phyloP scores from a whole-genome alignment of 64 coral and sea anemone genomes.

The Montipora sp. region DNA sequence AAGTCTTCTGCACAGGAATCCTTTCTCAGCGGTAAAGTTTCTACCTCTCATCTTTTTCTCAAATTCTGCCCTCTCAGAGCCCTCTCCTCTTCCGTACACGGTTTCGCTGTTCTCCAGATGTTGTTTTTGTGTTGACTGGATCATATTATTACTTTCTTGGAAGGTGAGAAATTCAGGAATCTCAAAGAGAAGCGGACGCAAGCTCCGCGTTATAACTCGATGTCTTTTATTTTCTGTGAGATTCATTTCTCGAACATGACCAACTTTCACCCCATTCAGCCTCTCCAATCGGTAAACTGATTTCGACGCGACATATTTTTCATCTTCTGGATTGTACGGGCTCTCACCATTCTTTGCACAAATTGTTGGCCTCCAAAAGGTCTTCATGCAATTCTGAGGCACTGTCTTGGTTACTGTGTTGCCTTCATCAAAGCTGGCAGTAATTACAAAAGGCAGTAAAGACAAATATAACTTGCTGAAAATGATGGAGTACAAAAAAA shows the following conservation, averaged over 20 bases:
- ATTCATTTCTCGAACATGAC: constrained; percentile 34
- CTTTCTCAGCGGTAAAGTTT: not conserved
- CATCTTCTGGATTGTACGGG: not conserved
- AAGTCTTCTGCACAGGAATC: not conserved
- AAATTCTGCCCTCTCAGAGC: not conserved
- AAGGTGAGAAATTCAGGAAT: constrained; percentile 27
- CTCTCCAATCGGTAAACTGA: not conserved
- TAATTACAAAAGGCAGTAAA: not conserved
- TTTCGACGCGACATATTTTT: not conserved
- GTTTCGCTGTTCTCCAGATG: constrained; percentile 6
- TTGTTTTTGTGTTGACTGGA: not conserved
- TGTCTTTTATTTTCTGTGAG: not conserved
- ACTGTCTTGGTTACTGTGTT: not conserved
- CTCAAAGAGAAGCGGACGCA: constrained; percentile 18
- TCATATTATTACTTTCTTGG: constrained; percentile 10
- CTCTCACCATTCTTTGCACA: not conserved
- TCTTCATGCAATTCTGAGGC: not conserved
- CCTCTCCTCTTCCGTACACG: constrained; percentile 32
- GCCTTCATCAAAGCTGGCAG: not conserved
- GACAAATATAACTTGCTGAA: not conserved
- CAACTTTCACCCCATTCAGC: constrained; percentile 16
- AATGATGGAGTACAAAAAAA: not conserved
- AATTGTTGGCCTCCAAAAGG: constrained; percentile 11
- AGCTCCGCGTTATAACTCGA: not conserved
- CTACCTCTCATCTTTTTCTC: not conserved